A percentile compares a stretch with the other conserved stretches of the same genome.
phyloP scores from a whole-genome alignment of 2,797 vertebrate genomes.

The Pantherophis vulpinus region DNA sequence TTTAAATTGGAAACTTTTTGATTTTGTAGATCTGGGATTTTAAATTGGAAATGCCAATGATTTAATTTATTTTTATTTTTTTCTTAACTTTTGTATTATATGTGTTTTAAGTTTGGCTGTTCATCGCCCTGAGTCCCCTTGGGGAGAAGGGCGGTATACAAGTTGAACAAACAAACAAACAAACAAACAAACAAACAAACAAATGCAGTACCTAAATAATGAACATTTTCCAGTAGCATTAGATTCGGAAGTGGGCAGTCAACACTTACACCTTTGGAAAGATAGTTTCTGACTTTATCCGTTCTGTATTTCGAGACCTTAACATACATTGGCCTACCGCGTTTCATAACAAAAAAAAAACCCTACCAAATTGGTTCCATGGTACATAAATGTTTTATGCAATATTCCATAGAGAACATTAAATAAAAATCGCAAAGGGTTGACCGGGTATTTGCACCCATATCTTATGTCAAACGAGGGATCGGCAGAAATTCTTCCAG shows the following conservation, averaged over 20 bases:
- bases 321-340: conserved; percentile 47
- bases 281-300: conserved; percentile 43
- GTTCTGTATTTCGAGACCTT: conserved; percentile 45
- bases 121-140: too few species aligned
- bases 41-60: too few species aligned
- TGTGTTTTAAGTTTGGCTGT: too few species aligned
- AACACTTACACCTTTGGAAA: conserved; percentile 16
- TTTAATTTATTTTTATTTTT: too few species aligned
- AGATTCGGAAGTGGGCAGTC: not conserved
- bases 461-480: conserved; percentile 67
- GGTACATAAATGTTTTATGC: conserved; percentile 60
- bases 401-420: conserved; percentile 66
- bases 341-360: conserved; percentile 35
- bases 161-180: too few species aligned
- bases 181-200: too few species aligned
- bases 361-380: conserved; percentile 51
- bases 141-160: too few species aligned
- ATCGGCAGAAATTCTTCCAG: conserved; percentile 70
- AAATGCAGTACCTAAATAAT: not conserved
- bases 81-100: too few species aligned
- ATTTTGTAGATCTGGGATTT: too few species aligned
- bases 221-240: not conserved
- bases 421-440: conserved; percentile 67
- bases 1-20: too few species aligned
- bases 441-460: conserved; percentile 60